Conservation (phyloP, 2,888 invertebrate species). For the Hartigia nigra region DNA sequence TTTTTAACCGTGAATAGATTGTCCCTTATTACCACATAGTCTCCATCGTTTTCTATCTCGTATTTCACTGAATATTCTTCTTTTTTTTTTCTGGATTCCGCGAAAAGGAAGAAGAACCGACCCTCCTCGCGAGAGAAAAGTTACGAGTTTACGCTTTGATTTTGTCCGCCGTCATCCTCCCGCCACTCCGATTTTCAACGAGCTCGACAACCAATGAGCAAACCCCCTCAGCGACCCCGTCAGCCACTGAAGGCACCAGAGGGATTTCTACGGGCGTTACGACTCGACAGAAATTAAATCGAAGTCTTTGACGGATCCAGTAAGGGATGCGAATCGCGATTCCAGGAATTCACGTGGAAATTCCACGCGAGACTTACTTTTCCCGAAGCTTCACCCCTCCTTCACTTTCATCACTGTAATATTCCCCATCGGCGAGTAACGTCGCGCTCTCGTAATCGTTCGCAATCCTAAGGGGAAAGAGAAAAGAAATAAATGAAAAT, state of each 20-base stretch:
- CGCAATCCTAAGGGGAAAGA: background rate
- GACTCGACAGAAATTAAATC: slow-evolving; percentile 58
- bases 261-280: slow-evolving; percentile 41
- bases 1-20: background rate
- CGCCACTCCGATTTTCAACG: background rate
- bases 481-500: background rate
- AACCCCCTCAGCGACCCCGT: slow-evolving; percentile 24
- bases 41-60: slow-evolving; percentile 47
- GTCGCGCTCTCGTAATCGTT: background rate
- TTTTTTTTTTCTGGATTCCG: slow-evolving; percentile 7
- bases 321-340: slow-evolving; percentile 35
- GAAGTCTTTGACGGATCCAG: slow-evolving; percentile 55
- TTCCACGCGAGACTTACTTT: slow-evolving; percentile 17
- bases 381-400: background rate
- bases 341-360: slow-evolving; percentile 26
- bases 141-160: slow-evolving; percentile 61
- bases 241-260: slow-evolving; percentile 27
- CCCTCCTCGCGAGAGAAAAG: slow-evolving; percentile 40
- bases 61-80: slow-evolving; percentile 5
- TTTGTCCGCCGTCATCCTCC: slow-evolving; percentile 37
- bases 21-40: slow-evolving; percentile 59
- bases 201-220: background rate
- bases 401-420: background rate
- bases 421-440: background rate
- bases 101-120: background rate